Percentiles rank a stretch among this genome's conserved stretches.
Conservation (phyloP, 2,888 invertebrate species). For the Heliconius charithonia region DNA sequence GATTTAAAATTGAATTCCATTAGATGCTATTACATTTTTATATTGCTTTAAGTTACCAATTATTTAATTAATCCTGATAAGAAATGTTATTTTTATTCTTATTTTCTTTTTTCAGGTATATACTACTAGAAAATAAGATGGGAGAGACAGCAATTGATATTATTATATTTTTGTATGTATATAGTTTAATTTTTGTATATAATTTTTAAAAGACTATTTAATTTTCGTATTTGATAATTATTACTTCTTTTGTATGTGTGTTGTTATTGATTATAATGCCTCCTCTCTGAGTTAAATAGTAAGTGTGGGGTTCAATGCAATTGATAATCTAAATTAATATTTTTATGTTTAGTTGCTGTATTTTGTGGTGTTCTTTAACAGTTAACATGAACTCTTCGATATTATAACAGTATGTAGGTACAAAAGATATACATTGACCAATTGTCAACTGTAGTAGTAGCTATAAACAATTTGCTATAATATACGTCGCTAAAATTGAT, state of each 20-base stretch:
- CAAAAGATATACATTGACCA: too few species aligned
- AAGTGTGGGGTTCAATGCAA: background rate
- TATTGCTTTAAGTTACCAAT: background rate
- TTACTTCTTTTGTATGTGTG: too few species aligned
- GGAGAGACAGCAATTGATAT: background rate
- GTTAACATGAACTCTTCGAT: too few species aligned
- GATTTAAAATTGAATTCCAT: conserved; percentile 43
- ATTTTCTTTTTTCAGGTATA: conserved; percentile 14
- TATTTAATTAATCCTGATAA: background rate
- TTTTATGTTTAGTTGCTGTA: background rate
- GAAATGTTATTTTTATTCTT: background rate
- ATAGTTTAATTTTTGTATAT: background rate
- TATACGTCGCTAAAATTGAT: background rate
- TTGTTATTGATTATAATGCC: too few species aligned
- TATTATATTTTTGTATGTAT: background rate
- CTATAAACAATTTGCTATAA: background rate
- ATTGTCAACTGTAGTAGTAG: too few species aligned
- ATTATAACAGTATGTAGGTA: too few species aligned
- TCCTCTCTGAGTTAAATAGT: background rate
- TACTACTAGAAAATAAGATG: background rate
- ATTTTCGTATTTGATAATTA: background rate
- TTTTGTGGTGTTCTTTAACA: background rate
- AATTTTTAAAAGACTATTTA: background rate
- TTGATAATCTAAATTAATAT: background rate
- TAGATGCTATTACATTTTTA: conserved; percentile 8